Evolutionary conservation across 2,113 vertebrate genomes (phyloP), one percentile per base, ranked within the genome.

Genomic region (Chroicocephalus ridibundus): DNA sequence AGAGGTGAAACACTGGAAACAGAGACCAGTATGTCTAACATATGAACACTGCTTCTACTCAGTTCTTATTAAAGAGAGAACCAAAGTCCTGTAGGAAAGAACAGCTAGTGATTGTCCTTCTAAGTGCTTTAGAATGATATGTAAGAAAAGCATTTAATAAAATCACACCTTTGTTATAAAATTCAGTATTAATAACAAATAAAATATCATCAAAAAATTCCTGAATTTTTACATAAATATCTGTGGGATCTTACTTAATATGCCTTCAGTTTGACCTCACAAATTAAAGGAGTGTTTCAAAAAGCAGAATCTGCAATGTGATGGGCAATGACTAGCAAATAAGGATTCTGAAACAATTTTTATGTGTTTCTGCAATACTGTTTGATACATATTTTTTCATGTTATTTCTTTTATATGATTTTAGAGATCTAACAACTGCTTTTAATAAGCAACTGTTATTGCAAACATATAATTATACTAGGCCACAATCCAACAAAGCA

Each of bases 401-500:
- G 83, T 82, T 83, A 75, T 95, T 92, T 93, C 86, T 92, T 96
- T 92, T 81, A 91, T 88, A 95, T 93, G 89, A 96, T 95, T 97
- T 97, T 92, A 92, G 91, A 93, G 91, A 95, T 97, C 92, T 96
- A 96, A 95, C 91, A 82, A 96, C 92, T 93, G 94, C 82, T 96
- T 97, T 96, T 96, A 97, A 95, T 96, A 97, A 95, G 88, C 94
- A 96, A 97, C 90, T 84, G 86, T 92, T 97, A 93, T 54, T 96
- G 95, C 81, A 95, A 96, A 96, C 96, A 96, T 97, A 92, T 94
- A 94, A 97, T 97, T 96, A 97, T 94, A 93, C 95, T 88, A 97
- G 96, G 96, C 96, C 91, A 88, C 95, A 96, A 94, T 97, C 96
- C 96, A 97, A 88, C 94, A 96, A 96, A 96, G 95, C 96, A 96